Base-by-base conservation (phyloP, 2,797 vertebrate genomes). In the Microtus obscurus region DNA sequence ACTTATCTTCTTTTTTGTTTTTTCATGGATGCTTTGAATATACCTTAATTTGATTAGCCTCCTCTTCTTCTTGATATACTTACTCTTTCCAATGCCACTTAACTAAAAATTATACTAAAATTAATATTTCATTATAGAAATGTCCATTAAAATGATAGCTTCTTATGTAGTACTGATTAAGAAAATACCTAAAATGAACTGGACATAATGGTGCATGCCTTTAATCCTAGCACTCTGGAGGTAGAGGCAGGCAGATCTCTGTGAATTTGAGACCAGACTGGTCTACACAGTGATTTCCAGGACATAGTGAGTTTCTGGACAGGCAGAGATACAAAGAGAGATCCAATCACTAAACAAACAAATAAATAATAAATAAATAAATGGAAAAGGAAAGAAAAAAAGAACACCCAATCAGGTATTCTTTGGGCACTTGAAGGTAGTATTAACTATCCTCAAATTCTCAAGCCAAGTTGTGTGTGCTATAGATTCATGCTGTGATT, bases 31-130 rank as follows among this genome's bases (percentile, higher is more conserved):
- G 34, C 5, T 94, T 59, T 65, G 37, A 86, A 29, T 85, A 59
- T n/a, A 63, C 53, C 3, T 9, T 77, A 51, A 71, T 45, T 90
- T 69, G 73, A 59, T 87, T 87, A 56, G 37, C 45, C 89, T 40
- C 29, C 3, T 23, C 10, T 81, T 74, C 80, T 67, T 82, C 2
- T 79, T 89, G 81, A 85, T 73, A 34, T 65, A 10, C 0, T 89
- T 34, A 16, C 31, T 79, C 9, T 73, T 91, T 31, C 65, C 59
- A 86, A 19, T 71, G 71, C 83, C 65, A 56, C 29, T 40, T 89
- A 12, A 89, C 37, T 88, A 12, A 65, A 91, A 97, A 80, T 56
- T 23, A 40, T 48, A 63, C 17, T 34, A 16, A 93, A 95, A 77
- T 79, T 10, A 78, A 40, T 78, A 73, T 63, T 25, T 51, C 88